Evolutionary conservation across 2,113 vertebrate genomes (phyloP), one percentile per base, ranked within the genome.

Genomic region (Aix galericulata): DNA sequence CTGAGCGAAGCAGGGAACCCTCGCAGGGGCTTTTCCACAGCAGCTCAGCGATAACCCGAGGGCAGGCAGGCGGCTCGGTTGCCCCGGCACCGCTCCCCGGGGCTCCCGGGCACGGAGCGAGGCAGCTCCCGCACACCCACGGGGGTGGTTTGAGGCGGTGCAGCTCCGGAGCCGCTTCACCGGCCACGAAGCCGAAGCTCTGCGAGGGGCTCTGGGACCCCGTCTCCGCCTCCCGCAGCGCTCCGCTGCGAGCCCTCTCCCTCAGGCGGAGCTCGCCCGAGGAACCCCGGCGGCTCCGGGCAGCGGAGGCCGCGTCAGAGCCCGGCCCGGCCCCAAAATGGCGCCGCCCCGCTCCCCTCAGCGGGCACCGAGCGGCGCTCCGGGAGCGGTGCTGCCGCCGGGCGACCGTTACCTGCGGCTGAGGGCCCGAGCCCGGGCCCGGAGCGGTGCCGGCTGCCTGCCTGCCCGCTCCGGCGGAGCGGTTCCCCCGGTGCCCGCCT

Each of bases 371-470:
- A 34, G 20, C 55, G 7, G 7, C 26, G 40, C 16, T 5, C 4
- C n/a, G 4, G 52, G 16, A 17, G 38, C 79, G 1, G 7, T 4
- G 66, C 38, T 36, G 56, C 81, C 59, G 31, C 64, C 31, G 17
- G 48, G 38, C 16, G 20, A 12, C 42, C 13, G 9, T 86, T 96
- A 92, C 92, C 95, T 95, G 91, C 75, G 82, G 81, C 29, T n/a
- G 26, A 21, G 48, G 48, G 71, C 20, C 26, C 44, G 1, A 6
- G 38, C 2, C 7, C 26, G 27, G 13, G 26, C 46, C 85, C 29
- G 13, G 13, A 8, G 34, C 27, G 7, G 38, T 6, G 46, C 67
- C 26, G 73, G 4, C 16, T 52, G 50, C 50, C 40, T 50, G 48
- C 48, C 38, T 9, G 69, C 23, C 68, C 1, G 71, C 26, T 58